phyloP scores from a whole-genome alignment of 2,797 vertebrate species.

The Prionace glauca region DNA sequence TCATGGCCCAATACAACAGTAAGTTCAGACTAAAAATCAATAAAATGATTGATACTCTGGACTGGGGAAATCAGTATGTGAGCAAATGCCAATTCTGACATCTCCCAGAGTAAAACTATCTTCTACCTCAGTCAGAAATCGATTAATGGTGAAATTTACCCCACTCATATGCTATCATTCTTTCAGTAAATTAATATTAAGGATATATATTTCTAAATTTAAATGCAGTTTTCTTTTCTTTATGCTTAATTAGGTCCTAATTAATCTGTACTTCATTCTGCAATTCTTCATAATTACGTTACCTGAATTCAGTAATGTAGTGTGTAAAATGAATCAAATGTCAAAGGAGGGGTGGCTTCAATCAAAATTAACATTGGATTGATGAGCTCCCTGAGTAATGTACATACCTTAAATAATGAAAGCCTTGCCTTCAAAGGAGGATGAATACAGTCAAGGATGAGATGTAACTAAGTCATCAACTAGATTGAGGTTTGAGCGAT shows the following conservation, averaged over 20 bases:
- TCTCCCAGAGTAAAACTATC: neutral
- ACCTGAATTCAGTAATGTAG: neutral
- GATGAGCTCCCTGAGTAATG: neutral
- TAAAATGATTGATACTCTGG: neutral
- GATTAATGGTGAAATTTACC: neutral
- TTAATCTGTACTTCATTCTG: conserved; percentile 4
- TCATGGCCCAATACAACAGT: neutral
- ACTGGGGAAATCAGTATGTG: neutral
- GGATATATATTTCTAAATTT: conserved; percentile 2
- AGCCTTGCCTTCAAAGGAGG: neutral
- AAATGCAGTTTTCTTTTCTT: neutral
- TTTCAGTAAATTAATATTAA: neutral
- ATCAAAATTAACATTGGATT: neutral
- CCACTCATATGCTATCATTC: neutral
- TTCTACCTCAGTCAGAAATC: neutral
- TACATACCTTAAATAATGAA: neutral
- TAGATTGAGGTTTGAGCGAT: neutral
- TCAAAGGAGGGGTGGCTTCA: neutral
- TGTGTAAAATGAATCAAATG: neutral
- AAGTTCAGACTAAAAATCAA: neutral
- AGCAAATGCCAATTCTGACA: neutral
- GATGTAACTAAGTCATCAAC: neutral
- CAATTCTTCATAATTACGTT: conserved; percentile 23
- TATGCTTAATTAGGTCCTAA: neutral
- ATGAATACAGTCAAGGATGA: neutral